Evolutionary conservation across 2,797 vertebrate genomes (phyloP).

Genomic region (Pipistrellus pygmaeus): DNA sequence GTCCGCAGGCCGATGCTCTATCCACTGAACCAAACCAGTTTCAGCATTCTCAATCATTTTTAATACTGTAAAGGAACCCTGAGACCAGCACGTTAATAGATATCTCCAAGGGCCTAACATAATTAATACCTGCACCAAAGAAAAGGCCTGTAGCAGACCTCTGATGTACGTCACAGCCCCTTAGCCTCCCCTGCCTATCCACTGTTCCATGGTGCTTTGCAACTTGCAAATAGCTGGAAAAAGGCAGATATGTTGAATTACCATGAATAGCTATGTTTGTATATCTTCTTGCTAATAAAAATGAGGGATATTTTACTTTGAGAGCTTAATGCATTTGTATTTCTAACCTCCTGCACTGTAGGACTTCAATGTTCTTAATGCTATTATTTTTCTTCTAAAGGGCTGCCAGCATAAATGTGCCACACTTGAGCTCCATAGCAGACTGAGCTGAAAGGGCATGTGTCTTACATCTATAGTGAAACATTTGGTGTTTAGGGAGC

Average conservation of each 20-base stretch:
- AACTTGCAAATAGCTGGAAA: slow-evolving; percentile 71
- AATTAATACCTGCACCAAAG: neutral
- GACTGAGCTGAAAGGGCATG: slow-evolving; percentile 64
- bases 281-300: slow-evolving; percentile 81
- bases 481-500: slow-evolving; percentile 44
- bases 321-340: slow-evolving; percentile 76
- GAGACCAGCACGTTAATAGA: neutral
- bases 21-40: too few relatives aligned
- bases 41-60: neutral
- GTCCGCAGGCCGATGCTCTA: too few relatives aligned
- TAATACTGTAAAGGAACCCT: neutral
- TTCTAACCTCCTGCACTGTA: slow-evolving; percentile 72
- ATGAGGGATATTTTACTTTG: slow-evolving; percentile 75
- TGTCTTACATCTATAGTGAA: slow-evolving; percentile 7
- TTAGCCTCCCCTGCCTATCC: neutral
- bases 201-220: neutral
- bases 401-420: neutral
- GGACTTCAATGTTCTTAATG: slow-evolving; percentile 78
- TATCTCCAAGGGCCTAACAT: neutral
- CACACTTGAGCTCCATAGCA: slow-evolving; percentile 43
- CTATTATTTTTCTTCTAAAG: slow-evolving; percentile 68
- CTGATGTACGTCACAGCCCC: neutral
- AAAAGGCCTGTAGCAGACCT: neutral
- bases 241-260: slow-evolving; percentile 79
- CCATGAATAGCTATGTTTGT: slow-evolving; percentile 57